Conservation (phyloP, 2,113 vertebrate species). For the Amia ocellicauda region DNA sequence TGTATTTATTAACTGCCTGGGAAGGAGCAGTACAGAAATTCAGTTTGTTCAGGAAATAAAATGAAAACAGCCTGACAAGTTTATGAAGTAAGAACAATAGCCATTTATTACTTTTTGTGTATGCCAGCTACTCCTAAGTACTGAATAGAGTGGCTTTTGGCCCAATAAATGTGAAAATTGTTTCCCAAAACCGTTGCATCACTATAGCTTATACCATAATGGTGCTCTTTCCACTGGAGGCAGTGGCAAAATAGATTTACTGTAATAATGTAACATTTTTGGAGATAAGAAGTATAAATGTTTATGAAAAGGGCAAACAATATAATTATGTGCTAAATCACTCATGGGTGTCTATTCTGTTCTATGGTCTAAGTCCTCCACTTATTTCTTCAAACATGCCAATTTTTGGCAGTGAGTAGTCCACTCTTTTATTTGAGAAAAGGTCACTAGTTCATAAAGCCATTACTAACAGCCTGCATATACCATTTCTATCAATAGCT, state of each 20-base stretch:
- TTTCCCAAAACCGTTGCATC: conserved; percentile 34
- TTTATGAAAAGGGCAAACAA: conserved; percentile 58
- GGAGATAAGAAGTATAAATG: conserved; percentile 55
- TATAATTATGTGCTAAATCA: conserved; percentile 53
- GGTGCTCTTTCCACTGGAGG: conserved; percentile 45
- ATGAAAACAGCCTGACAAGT: conserved; percentile 89
- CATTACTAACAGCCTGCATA: too few relatives aligned
- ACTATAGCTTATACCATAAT: conserved; percentile 51
- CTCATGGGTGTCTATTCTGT: conserved; percentile 32
- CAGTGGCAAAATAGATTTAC: conserved; percentile 38
- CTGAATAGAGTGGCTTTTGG: conserved; percentile 59
- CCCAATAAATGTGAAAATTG: conserved; percentile 28
- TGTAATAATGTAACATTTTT: conserved; percentile 52
- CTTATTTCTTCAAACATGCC: conserved; percentile 16
- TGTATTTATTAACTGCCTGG: conserved; percentile 92
- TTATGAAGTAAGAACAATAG: conserved; percentile 91
- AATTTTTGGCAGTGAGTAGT: conserved; percentile 23
- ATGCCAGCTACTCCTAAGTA: conserved; percentile 55
- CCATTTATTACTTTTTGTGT: conserved; percentile 81
- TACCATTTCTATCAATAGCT: too few relatives aligned
- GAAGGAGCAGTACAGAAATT: conserved; percentile 76
- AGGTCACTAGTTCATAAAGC: background rate
- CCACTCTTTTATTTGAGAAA: background rate
- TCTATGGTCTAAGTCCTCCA: conserved; percentile 5
- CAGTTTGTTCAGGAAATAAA: conserved; percentile 86